Percentiles rank a stretch among this genome's conserved stretches.
These are phyloP conservation scores for Lytechinus pictus DNA, from an alignment of 35 echinoderm and acorn worm species.

Conservation along the genomic window DNA sequence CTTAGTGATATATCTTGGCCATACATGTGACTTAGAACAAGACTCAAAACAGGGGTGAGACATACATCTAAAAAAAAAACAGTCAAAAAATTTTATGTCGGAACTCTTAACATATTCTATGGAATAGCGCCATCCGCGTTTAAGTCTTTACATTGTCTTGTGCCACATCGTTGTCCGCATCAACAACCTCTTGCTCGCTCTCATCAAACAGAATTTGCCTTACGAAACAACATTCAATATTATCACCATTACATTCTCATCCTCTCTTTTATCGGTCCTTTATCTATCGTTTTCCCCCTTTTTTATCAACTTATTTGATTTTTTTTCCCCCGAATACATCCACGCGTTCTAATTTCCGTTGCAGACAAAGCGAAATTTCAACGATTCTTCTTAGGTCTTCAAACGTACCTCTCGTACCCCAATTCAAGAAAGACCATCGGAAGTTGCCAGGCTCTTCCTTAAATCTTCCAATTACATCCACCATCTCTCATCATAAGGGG, in stretches of 20 bases:
- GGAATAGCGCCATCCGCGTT: not conserved
- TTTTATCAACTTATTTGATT: not conserved
- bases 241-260: not conserved
- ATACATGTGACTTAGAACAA: no score
- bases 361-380: not conserved
- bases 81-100: no score
- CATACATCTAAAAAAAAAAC: no score
- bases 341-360: not conserved
- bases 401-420: not conserved
- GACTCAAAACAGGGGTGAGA: no score
- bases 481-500: not conserved
- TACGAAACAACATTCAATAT: not conserved
- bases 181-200: no score
- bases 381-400: not conserved
- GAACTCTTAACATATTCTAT: not conserved
- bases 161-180: no score
- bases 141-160: not conserved
- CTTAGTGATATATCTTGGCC: no score
- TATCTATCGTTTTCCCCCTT: not conserved
- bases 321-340: not conserved
- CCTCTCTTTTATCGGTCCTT: not conserved
- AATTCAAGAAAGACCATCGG: not conserved
- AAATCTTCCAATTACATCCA: not conserved
- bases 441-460: not conserved
- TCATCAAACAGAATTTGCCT: no score